Conservation (phyloP, 2,888 invertebrate species). For the Timema podura region DNA sequence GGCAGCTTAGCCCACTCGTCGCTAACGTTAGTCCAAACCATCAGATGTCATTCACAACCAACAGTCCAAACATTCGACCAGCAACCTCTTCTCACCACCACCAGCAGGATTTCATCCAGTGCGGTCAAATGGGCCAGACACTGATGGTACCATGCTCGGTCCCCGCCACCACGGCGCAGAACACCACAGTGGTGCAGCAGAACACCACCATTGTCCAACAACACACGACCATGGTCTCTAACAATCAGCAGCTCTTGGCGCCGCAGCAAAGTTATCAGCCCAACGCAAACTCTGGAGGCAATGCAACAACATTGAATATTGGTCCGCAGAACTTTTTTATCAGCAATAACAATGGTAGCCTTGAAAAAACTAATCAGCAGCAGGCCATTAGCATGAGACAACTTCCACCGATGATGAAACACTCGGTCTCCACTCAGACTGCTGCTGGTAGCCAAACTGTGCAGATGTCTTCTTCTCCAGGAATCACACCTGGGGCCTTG, state of each 20-base stretch:
- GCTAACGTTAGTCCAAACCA: constrained; percentile 67
- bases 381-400: neutral
- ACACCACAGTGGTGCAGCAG: constrained; percentile 75
- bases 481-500: constrained; percentile 43
- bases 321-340: constrained; percentile 24
- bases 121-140: constrained; percentile 65
- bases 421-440: constrained; percentile 74
- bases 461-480: constrained; percentile 35
- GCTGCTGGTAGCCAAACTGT: constrained; percentile 49
- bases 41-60: constrained; percentile 59
- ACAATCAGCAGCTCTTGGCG: constrained; percentile 50
- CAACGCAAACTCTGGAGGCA: constrained; percentile 9
- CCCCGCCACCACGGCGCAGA: constrained; percentile 38
- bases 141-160: constrained; percentile 64
- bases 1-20: constrained; percentile 65
- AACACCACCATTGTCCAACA: constrained; percentile 82
- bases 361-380: too few species aligned
- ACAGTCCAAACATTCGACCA: constrained; percentile 50
- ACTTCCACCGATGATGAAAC: constrained; percentile 44
- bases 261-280: constrained; percentile 9
- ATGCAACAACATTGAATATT: constrained; percentile 20
- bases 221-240: constrained; percentile 72
- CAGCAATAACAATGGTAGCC: constrained; percentile 7
- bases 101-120: constrained; percentile 68
- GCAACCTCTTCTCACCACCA: constrained; percentile 43